phyloP scores from a whole-genome alignment of 1,140 invertebrate species.

The Agraylea sexmaculata region DNA sequence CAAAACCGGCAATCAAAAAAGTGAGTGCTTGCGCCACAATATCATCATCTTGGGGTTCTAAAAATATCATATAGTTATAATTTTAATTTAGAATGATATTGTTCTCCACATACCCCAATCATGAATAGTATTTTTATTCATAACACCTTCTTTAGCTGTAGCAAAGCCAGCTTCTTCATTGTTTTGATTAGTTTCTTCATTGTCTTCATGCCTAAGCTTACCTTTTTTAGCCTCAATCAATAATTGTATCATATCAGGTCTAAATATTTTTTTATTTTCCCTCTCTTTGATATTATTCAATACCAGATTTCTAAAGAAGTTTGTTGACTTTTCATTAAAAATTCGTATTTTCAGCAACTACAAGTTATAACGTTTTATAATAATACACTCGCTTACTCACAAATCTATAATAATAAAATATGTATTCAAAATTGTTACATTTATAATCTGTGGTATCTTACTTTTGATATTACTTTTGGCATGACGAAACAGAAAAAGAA shows the following conservation, averaged over 20 bases:
- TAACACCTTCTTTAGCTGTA: constrained; percentile 19
- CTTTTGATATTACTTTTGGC: constrained; percentile 18
- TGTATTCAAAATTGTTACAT: not conserved
- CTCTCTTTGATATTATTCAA: constrained; percentile 23
- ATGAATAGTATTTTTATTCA: too few relatives aligned
- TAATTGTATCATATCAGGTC: constrained; percentile 30
- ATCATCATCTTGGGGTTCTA: constrained; percentile 17
- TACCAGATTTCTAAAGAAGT: not conserved
- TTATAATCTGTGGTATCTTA: not conserved
- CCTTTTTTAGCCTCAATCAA: constrained; percentile 24
- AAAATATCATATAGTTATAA: too few relatives aligned
- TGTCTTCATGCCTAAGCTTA: constrained; percentile 1
- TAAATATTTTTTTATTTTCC: constrained; percentile 20
- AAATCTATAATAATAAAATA: not conserved
- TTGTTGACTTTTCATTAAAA: not conserved
- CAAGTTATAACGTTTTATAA: not conserved
- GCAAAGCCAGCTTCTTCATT: constrained; percentile 20
- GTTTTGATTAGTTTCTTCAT: too few relatives aligned
- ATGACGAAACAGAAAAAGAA: constrained; percentile 12
- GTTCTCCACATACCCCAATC: too few relatives aligned
- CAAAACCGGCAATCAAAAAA: constrained; percentile 38
- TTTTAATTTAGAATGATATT: too few relatives aligned
- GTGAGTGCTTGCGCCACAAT: constrained; percentile 23
- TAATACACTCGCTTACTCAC: not conserved
- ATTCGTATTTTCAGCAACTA: not conserved